phyloP scores from a whole-genome alignment of 37 sponge, comb jelly and placozoan species.

The Spongia lamella region DNA sequence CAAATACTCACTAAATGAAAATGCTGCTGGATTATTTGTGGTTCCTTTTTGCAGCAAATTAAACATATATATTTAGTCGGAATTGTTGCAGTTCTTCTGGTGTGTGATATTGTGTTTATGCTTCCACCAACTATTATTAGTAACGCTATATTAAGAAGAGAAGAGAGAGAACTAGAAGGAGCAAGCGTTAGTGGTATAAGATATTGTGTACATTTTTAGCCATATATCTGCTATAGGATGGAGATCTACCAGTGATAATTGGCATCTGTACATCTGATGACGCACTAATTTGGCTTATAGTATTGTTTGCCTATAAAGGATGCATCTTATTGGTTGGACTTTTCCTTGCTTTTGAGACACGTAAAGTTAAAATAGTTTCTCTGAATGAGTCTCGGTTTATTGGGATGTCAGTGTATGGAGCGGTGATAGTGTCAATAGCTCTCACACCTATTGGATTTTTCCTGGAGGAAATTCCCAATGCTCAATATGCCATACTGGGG shows the following conservation, averaged over 20 bases:
- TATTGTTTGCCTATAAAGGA: background rate
- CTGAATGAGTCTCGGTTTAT: constrained; percentile 26
- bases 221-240: constrained; percentile 10
- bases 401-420: constrained; percentile 15
- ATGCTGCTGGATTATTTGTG: background rate
- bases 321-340: background rate
- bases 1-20: background rate
- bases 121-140: constrained; percentile 44
- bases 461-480: background rate
- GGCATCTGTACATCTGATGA: constrained; percentile 5
- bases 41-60: constrained; percentile 21
- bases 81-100: constrained; percentile 41
- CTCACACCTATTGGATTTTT: constrained; percentile 13
- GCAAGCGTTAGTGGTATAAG: background rate
- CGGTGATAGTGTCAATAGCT: constrained; percentile 9
- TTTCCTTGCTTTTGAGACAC: constrained; percentile 35
- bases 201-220: background rate
- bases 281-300: constrained; percentile 4
- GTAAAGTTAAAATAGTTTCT: constrained; percentile 20
- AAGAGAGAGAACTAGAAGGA: too few relatives aligned
- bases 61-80: constrained; percentile 50
- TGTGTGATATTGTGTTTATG: constrained; percentile 44
- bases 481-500: constrained; percentile 14
- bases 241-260: background rate
- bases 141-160: background rate